Percentiles rank a stretch among this genome's conserved stretches.
Evolutionary conservation across 2,113 vertebrate genomes (phyloP).

Genomic region (Rhagologus leucostigma): DNA sequence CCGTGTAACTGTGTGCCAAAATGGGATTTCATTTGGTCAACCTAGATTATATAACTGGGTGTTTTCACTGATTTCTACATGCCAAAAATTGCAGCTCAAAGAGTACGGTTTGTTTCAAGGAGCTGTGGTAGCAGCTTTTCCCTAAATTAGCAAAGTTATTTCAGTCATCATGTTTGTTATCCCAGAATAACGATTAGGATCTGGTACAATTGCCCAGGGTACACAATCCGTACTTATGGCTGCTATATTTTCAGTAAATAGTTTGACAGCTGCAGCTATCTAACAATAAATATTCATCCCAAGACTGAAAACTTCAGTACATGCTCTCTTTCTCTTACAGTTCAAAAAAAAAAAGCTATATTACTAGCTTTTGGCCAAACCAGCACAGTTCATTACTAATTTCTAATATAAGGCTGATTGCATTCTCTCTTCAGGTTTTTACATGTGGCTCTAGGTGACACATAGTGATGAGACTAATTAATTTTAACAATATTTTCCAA

Average conservation of each 20-base stretch:
- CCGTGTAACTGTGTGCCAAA: not conserved
- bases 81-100: not conserved
- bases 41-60: not conserved
- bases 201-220: not conserved
- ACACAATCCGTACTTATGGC: not conserved
- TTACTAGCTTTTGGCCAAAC: too few species aligned
- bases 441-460: not conserved
- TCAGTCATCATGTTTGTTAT: not conserved
- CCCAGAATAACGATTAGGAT: not conserved
- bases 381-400: not conserved
- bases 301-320: not conserved
- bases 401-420: not conserved
- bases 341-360: too few species aligned
- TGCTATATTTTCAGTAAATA: not conserved
- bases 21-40: not conserved
- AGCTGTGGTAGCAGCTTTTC: not conserved
- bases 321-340: not conserved
- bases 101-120: not conserved
- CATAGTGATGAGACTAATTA: not conserved
- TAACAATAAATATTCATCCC: not conserved
- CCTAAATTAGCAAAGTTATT: not conserved
- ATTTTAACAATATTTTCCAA: not conserved
- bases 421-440: not conserved
- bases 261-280: not conserved
- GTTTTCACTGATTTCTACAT: not conserved